Evolutionary conservation across 2,888 invertebrate species (phyloP), one percentile per base, ranked within the genome.

Genomic region (Idaea biselata): DNA sequence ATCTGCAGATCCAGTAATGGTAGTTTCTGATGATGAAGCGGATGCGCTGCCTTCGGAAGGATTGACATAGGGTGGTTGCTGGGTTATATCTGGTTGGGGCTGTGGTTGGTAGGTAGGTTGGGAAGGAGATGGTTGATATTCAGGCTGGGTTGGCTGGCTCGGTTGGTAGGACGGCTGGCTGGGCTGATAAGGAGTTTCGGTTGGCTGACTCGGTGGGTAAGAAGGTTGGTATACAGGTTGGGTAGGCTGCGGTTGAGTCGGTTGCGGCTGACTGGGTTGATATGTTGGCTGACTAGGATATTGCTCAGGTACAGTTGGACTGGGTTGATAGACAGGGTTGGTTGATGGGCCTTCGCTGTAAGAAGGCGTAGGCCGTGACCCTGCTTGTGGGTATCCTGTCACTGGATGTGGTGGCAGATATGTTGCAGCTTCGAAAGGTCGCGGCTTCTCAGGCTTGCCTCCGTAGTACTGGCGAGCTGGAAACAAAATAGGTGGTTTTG

Each of bases 381-480:
- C 92, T 16, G 91, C 76, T 32, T 83, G 79, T 16, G 89, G 93
- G 69, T 88, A 92, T 6, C 89, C 92, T 6, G 82, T 86, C 4
- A 1, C 67, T 25, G 86, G 84, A 25, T 87, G 89, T n/a, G 88
- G 86, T 33, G 90, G 91, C 4, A 90, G 78, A 61, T 90, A 90
- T 17, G 76, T 76, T 14, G 87, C 72, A 0, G 81, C 80, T 58
- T 95, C 94, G 80, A 96, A 96, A 0, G 95, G 95, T 71, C 95
- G 89, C n/a, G 96, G 96, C 78, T 93, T 94, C 75, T 95, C 95
- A 1, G 95, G 94, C 64, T 93, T 91, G 64, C 93, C 94, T 67
- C 95, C 95, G 84, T 82, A 95, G 94, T 94, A 91, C 68, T 96
- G 96, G 18, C 96, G 95, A 82, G 94, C 96, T 96, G 92, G 69